Evolutionary conservation across 1,140 invertebrate species (phyloP).

Genomic region (Zaprionus capensis): DNA sequence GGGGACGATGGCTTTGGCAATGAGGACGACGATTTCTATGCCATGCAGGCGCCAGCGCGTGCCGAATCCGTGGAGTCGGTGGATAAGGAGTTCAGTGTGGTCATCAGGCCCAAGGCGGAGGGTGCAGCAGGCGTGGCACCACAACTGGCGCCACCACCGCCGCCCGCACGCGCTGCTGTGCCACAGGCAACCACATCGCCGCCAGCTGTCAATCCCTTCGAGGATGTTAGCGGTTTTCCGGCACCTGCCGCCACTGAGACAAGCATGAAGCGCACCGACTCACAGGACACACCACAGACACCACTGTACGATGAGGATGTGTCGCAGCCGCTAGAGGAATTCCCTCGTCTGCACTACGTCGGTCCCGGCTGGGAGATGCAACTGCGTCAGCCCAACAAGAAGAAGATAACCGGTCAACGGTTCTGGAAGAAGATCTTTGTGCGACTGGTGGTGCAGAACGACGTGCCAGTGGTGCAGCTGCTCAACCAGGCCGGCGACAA

Average conservation of each 20-base stretch:
- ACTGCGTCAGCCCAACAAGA: slow-evolving; percentile 97
- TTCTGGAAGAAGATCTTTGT: slow-evolving; percentile 99
- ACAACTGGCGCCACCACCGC: slow-evolving; percentile 91
- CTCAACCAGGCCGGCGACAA: slow-evolving; percentile 94
- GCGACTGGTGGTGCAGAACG: slow-evolving; percentile 90
- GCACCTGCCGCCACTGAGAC: slow-evolving; percentile 60
- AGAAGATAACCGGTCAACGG: slow-evolving; percentile 97
- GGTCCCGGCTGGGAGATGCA: slow-evolving; percentile 99
- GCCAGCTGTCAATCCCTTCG: slow-evolving; percentile 90
- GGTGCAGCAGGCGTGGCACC: slow-evolving; percentile 85
- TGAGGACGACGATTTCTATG: slow-evolving; percentile 93
- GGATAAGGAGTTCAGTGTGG: slow-evolving; percentile 85
- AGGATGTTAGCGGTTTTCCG: slow-evolving; percentile 84
- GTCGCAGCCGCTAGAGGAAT: slow-evolving; percentile 96
- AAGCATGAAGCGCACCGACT: slow-evolving; percentile 86
- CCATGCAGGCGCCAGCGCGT: slow-evolving; percentile 89
- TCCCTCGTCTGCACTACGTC: slow-evolving; percentile 91
- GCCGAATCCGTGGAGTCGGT: slow-evolving; percentile 90
- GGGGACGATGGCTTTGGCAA: slow-evolving; percentile 87
- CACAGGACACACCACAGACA: slow-evolving; percentile 93
- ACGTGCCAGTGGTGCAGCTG: slow-evolving; percentile 93
- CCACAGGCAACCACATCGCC: slow-evolving; percentile 85
- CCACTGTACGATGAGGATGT: slow-evolving; percentile 98
- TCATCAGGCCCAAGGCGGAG: slow-evolving; percentile 87
- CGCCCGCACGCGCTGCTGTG: slow-evolving; percentile 86